Base-by-base conservation (phyloP, 1,140 invertebrate species). In the Zaprionus vittiger region DNA sequence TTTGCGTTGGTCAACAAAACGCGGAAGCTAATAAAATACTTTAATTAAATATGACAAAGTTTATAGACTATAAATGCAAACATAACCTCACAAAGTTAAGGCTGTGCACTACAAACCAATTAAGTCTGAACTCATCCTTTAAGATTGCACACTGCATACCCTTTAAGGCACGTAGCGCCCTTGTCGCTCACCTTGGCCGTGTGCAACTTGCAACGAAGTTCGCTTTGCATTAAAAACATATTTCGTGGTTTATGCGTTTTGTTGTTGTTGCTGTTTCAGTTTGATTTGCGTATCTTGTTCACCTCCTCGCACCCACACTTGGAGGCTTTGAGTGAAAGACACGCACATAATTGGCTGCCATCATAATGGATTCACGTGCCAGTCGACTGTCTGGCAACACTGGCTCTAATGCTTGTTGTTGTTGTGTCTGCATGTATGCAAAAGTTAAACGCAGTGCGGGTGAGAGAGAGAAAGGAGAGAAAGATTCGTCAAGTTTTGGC, bases 321-420 rank as follows among this genome's bases (percentile, higher is more conserved):
- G 24, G 37, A 62, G 31, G 68, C 59, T 65, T 59, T 56, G 61
- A 65, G 71, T 78, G 76, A 55, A 77, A 60, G 73, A 69, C 81
- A 89, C 81, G 85, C 86, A 89, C 79, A 90, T 90, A 85, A 89
- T 89, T 89, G 85, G 78, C 79, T 89, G 85, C 79, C 81, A 77
- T 77, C 85, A 78, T 89, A 90, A 89, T 77, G 84, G 85, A 61
- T 89, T 84, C 79, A 82, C 82, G 85, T 85, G 73, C 75, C 81
- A 73, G 63, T 63, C 31, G 65, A 70, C 69, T 79, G 69, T 66
- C 62, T 77, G 65, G 66, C 65, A 69, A 65, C 72, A 41, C 72
- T 44, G 49, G 63, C 56, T 63, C 54, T 57, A 54, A 15, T 56
- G 14, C n/a, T 55, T 34, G 34, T 28, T 28, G 17, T 52, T 67